phyloP scores from a whole-genome alignment of 1,140 invertebrate genomes.

The Aphis gossypii region DNA sequence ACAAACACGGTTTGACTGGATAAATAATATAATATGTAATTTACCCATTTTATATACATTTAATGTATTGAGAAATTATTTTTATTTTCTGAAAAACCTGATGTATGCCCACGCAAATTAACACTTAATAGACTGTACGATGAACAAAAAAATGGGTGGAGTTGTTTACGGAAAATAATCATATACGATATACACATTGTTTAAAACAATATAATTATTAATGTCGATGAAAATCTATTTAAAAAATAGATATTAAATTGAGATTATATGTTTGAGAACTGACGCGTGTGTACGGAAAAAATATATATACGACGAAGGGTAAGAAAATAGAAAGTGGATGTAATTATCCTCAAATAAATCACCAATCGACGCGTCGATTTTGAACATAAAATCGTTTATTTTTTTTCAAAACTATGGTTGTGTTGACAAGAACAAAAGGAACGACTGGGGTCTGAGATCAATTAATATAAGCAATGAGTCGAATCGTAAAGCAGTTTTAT shows the following conservation, averaged over 20 bases:
- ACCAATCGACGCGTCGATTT: neutral
- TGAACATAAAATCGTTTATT: neutral
- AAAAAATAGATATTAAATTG: neutral
- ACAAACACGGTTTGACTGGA: neutral
- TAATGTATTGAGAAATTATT: neutral
- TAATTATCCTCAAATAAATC: slow-evolving; percentile 23
- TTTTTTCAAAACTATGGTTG: slow-evolving; percentile 4
- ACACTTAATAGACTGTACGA: neutral
- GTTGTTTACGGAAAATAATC: neutral
- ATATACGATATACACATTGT: neutral
- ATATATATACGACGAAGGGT: neutral
- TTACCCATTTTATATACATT: neutral
- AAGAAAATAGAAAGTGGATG: slow-evolving; percentile 6
- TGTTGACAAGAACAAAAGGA: slow-evolving; percentile 27
- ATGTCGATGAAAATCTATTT: slow-evolving; percentile 30
- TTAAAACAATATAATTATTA: slow-evolving; percentile 31
- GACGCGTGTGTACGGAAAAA: neutral
- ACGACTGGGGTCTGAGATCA: neutral
- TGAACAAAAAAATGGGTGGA: neutral
- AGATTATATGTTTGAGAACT: neutral
- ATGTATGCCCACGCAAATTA: neutral
- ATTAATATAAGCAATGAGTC: slow-evolving; percentile 13
- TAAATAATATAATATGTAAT: neutral
- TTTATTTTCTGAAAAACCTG: neutral
- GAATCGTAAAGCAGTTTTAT: slow-evolving; percentile 11